Evolutionary conservation across 1,140 invertebrate species (phyloP), one percentile per base, ranked within the genome.

Genomic region (Sitobion miscanthi): DNA sequence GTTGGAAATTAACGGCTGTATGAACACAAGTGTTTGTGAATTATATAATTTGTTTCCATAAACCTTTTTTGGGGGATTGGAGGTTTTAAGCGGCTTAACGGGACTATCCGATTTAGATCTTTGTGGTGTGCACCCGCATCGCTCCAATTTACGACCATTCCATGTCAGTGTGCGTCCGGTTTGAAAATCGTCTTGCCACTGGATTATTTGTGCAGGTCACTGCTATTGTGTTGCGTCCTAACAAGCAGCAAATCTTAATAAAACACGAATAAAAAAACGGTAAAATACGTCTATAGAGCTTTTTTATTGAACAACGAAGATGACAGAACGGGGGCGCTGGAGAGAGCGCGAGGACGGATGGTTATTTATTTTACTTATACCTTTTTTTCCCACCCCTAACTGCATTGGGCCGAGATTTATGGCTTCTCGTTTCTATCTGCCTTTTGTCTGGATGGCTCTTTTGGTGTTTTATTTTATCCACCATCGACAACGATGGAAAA

Each of bases 321-420:
- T n/a, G 30, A 52, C n/a, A 23, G 21, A 54, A 89, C 21, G 21
- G 30, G 47, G 1, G 35, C 25, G 47, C 8, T 14, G 54, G 42
- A 47, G 77, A 20, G 35, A 42, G 21, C 38, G 38, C 1, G 21
- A 30, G 57, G 35, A 91, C 42, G 57, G 30, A 45, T 91, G 30
- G 35, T 91, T 91, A 91, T 91, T 69, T 91, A 91, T 69, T 91
- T 91, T 91, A 47, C 49, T 91, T 69, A 20, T 90, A 90, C 42
- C 54, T 69, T 57, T 91, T 90, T 90, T 69, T 42, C 11, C 57
- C 54, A 8, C 54, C 62, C 23, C 23, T 30, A 45, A 42, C 62
- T n/a, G 23, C 35, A 17, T 11, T 0, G 25, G 30, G n/a, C n/a
- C 20, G 35, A 89, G 87, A 89, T 89, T 89, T 89, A 89, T 89